These are phyloP conservation scores for Diplodus puntazzo DNA, from an alignment of 2,797 vertebrate genomes.

Conservation along the genomic window DNA sequence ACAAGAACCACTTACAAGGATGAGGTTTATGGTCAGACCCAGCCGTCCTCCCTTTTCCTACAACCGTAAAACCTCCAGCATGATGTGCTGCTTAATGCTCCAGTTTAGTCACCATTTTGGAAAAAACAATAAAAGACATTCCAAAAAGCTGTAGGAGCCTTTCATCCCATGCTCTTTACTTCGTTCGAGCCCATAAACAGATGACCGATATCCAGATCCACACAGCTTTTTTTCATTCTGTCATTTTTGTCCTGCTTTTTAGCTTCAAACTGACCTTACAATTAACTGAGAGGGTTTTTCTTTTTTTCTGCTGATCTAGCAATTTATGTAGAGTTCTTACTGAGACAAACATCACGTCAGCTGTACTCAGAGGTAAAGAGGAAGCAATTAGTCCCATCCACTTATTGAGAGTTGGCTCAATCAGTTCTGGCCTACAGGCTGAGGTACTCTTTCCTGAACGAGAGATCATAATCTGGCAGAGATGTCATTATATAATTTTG, in stretches of 20 bases:
- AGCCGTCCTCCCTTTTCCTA: slow-evolving; percentile 20
- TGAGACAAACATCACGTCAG: slow-evolving; percentile 9
- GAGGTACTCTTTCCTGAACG: slow-evolving; percentile 2
- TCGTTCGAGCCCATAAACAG: slow-evolving; percentile 30
- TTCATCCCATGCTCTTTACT: slow-evolving; percentile 43
- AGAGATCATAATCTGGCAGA: slow-evolving; percentile 18
- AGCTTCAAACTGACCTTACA: neutral
- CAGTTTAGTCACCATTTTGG: slow-evolving; percentile 58
- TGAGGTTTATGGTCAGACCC: slow-evolving; percentile 61
- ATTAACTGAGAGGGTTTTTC: neutral
- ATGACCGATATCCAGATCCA: slow-evolving; percentile 40
- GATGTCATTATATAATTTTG: slow-evolving; percentile 13
- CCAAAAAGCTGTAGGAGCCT: slow-evolving; percentile 44
- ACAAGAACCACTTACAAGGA: slow-evolving; percentile 32
- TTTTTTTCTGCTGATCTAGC: slow-evolving; percentile 1
- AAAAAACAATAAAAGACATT: slow-evolving; percentile 66
- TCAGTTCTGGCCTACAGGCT: slow-evolving; percentile 1
- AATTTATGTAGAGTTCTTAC: slow-evolving; percentile 14
- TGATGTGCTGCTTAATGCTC: slow-evolving; percentile 49
- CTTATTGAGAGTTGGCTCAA: slow-evolving; percentile 7
- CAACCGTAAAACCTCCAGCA: slow-evolving; percentile 33
- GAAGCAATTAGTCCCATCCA: neutral
- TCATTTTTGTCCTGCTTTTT: neutral
- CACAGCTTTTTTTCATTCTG: slow-evolving; percentile 10
- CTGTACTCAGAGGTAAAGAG: slow-evolving; percentile 3